Percentiles rank a stretch among this genome's conserved stretches.
Conservation (phyloP, 1,140 invertebrate species). For the Rhopalosiphum maidis region DNA sequence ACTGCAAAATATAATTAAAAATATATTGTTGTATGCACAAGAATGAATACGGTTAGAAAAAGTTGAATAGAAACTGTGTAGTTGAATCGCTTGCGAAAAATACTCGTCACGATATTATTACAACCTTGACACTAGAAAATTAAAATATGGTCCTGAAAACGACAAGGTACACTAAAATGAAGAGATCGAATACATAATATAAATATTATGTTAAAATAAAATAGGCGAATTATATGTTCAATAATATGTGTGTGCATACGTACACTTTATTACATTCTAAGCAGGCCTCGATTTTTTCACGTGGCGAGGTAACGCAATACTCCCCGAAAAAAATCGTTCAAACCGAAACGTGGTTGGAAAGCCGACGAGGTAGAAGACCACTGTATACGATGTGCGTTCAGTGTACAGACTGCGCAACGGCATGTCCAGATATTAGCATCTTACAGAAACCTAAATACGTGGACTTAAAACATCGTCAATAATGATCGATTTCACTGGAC, state of each 20-base stretch:
- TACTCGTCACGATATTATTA: background rate
- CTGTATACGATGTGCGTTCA: background rate
- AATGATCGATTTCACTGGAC: background rate
- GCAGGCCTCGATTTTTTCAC: background rate
- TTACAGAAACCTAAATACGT: background rate
- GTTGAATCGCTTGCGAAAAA: background rate
- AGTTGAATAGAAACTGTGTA: background rate
- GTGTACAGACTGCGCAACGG: background rate
- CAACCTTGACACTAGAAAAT: no score
- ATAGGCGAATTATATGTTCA: no score
- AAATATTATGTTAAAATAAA: no score
- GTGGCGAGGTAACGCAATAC: background rate
- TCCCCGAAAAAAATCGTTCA: background rate
- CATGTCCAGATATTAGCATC: background rate
- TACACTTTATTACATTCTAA: background rate
- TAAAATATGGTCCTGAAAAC: no score
- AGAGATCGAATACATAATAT: no score
- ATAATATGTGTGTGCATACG: background rate
- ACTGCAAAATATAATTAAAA: no score
- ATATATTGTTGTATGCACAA: no score
- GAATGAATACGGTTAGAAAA: no score
- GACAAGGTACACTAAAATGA: no score
- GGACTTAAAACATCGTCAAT: no score
- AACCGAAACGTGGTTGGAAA: background rate
- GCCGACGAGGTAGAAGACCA: background rate